Evolutionary conservation across 2,797 vertebrate species (phyloP), one percentile per base, ranked within the genome.

Genomic region (Chaetophractus vellerosus): DNA sequence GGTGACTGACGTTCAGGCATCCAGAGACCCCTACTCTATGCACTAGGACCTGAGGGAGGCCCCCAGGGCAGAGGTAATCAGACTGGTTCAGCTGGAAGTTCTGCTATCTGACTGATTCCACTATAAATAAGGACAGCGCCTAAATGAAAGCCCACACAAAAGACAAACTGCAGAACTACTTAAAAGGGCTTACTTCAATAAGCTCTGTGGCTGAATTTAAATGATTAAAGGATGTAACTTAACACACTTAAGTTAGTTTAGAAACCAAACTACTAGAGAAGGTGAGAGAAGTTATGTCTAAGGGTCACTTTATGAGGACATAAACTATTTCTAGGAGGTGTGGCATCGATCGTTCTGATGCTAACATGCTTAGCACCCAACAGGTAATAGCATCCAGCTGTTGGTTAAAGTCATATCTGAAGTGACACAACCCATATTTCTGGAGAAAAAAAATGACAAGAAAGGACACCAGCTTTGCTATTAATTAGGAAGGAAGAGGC

Each of bases 391-490:
- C 18, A 76, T 2, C 31, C 5, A 0, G 18, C 19, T 12, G n/a
- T 14, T 12, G 33, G 5, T 18, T 36, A 23, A 23, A 61, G 45
- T 5, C 57, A 71, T 0, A 33, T 16, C 84, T 55, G 36, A 55
- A 45, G n/a, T 6, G 23, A 18, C 3, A 2, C 0, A 3, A 28
- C 23, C 63, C 19, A 4, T 1, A 2, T 7, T 9, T 45, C 16
- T 68, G 52, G 7, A 26, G 26, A 38, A 41, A 33, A 80, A 3
- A 33, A 72, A 3, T 6, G 1, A 16, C 10, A n/a, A 38, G 80
- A 28, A 63, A 63, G 31, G 63, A 64, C 6, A 64, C 63, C 31
- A 15, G 31, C 28, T n/a, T 6, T 72, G 23, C 48, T 11, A 3
- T 36, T 31, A 9, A 2, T 33, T 26, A 24, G 61, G 24, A 11